Base-by-base conservation (phyloP, 2,113 vertebrate genomes). In the Apeltes quadracus region DNA sequence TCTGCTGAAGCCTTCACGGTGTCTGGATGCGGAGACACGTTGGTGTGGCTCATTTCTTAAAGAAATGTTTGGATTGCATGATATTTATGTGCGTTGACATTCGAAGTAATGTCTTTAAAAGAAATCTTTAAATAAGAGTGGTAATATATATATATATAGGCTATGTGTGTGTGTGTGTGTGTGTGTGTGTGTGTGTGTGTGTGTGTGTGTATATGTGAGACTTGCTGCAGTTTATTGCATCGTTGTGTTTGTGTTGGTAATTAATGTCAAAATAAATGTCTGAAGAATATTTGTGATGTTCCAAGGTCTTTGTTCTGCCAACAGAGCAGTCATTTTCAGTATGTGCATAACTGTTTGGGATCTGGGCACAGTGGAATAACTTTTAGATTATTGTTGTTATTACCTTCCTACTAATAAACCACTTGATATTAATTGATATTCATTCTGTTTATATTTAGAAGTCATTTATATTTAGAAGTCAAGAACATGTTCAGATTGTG, bases 101-200 rank as follows among this genome's bases (percentile, higher is more conserved):
- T 80, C 46, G 65, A 43, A 78, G 41, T 41, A 62, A 55, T 84
- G 71, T 78, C 63, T 69, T 62, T 25, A 29, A 43, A 59, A 27
- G 16, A 54, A 23, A 59, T 15, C 9, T 87, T 84, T 89, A 87
- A 91, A 86, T 83, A 90, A 71, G 27, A 29, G 25, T 73, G 44
- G 69, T 92, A 92, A 90, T 91, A 90, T 92, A 87, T 90, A 87
- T 54, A 29, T 29, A 29, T n/a, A n/a, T n/a, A n/a, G n/a, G n/a
- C n/a, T n/a, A n/a, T n/a, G n/a, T n/a, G n/a, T n/a, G n/a, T n/a
- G n/a, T n/a, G n/a, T n/a, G n/a, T n/a, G n/a, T n/a, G n/a, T n/a
- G n/a, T n/a, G n/a, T n/a, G n/a, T n/a, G n/a, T n/a, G n/a, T n/a
- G n/a, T n/a, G n/a, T n/a, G n/a, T n/a, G n/a, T n/a, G n/a, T n/a